A percentile compares a stretch with the other conserved stretches of the same genome.
Conservation (phyloP, 1,140 invertebrate genomes). For the Drosophila auraria region DNA sequence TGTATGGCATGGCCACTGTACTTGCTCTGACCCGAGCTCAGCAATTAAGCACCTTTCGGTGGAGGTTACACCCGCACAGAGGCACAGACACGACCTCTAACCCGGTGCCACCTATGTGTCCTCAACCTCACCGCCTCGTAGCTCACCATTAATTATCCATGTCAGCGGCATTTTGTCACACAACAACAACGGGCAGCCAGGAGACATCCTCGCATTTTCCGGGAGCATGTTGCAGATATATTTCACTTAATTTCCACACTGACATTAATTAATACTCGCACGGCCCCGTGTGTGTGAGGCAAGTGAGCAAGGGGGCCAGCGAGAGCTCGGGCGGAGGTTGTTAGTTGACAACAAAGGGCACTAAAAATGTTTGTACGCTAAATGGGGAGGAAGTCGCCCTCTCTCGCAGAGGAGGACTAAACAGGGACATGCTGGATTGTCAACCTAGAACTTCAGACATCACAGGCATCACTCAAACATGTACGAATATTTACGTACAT, state of each 20-base stretch:
- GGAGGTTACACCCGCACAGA: slow-evolving; percentile 24
- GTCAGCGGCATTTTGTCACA: slow-evolving; percentile 83
- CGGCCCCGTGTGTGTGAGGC: slow-evolving; percentile 5
- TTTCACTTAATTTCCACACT: slow-evolving; percentile 81
- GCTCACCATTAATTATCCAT: slow-evolving; percentile 81
- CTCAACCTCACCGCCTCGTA: slow-evolving; percentile 34
- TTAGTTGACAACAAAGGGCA: slow-evolving; percentile 61
- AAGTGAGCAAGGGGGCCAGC: slow-evolving; percentile 4
- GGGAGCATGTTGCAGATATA: slow-evolving; percentile 77
- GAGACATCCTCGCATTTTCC: slow-evolving; percentile 67
- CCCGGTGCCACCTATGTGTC: slow-evolving; percentile 22
- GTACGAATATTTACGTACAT: background rate
- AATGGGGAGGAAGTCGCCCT: slow-evolving; percentile 28
- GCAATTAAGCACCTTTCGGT: slow-evolving; percentile 65
- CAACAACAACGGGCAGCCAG: slow-evolving; percentile 36
- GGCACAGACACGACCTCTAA: slow-evolving; percentile 15
- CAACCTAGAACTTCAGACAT: slow-evolving; percentile 53
- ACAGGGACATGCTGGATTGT: slow-evolving; percentile 53
- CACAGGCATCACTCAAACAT: slow-evolving; percentile 33
- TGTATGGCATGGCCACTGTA: slow-evolving; percentile 5
- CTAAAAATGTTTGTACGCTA: slow-evolving; percentile 69
- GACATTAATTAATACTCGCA: slow-evolving; percentile 77
- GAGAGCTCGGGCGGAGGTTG: slow-evolving; percentile 19
- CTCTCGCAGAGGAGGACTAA: background rate
- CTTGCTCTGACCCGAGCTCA: slow-evolving; percentile 26